A percentile compares a stretch with the other conserved stretches of the same genome.
Evolutionary conservation across 2,113 vertebrate species (phyloP).

Genomic region (Odontesthes bonariensis): DNA sequence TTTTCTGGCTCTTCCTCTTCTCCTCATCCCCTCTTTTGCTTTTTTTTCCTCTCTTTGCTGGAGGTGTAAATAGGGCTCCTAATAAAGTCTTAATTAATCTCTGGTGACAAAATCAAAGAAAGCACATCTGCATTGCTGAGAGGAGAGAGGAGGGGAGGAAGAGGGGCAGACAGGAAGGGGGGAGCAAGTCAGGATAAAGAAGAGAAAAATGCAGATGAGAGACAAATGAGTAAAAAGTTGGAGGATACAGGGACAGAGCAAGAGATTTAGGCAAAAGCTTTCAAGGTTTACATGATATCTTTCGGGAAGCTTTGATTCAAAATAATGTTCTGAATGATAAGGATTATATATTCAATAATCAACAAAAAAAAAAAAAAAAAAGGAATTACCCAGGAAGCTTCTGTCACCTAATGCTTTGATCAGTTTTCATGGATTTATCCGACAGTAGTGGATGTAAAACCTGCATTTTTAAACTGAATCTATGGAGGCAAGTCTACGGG

Average conservation of each 20-base stretch:
- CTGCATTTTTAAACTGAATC: too few species aligned
- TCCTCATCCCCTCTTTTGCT: constrained; percentile 7
- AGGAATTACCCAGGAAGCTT: too few species aligned
- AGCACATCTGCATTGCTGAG: constrained; percentile 75
- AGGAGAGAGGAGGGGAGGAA: constrained; percentile 46
- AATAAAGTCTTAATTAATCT: constrained; percentile 82
- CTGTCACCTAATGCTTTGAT: too few species aligned
- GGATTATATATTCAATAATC: too few species aligned
- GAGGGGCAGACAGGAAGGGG: constrained; percentile 37
- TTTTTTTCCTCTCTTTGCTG: constrained; percentile 44
- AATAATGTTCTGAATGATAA: too few species aligned
- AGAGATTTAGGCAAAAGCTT: constrained; percentile 1
- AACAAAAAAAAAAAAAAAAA: too few species aligned
- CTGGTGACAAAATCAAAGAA: constrained; percentile 81
- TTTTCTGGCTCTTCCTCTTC: not conserved
- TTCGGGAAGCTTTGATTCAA: constrained; percentile 4
- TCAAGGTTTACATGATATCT: not conserved
- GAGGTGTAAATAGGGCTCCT: constrained; percentile 75
- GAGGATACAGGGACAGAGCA: not conserved
- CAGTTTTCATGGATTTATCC: too few species aligned
- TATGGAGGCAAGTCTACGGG: too few species aligned
- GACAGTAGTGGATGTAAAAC: too few species aligned
- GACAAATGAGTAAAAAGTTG: not conserved
- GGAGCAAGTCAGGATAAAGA: not conserved
- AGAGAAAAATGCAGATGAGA: constrained; percentile 23